These are phyloP conservation scores for Premnoplex brunnescens DNA, from an alignment of 2,797 vertebrate genomes.

Conservation along the genomic window DNA sequence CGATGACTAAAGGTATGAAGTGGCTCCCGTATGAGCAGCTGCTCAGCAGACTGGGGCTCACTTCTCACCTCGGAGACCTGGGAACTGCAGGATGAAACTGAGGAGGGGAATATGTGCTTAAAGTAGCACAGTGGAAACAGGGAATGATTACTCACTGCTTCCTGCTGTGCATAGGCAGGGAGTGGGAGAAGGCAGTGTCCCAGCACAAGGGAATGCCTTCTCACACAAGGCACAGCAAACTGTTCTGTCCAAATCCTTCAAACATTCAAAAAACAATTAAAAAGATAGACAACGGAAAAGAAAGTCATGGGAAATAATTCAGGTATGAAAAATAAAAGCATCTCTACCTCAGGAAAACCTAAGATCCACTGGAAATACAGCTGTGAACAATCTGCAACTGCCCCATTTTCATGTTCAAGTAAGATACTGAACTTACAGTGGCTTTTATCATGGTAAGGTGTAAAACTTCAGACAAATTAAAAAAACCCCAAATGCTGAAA, in stretches of 20 bases:
- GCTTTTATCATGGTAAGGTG: not conserved
- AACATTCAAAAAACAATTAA: not conserved
- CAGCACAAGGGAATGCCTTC: not conserved
- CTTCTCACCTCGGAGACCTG: accelerated
- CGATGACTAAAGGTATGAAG: not conserved
- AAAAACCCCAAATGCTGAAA: not conserved
- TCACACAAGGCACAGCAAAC: not conserved
- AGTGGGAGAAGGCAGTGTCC: not conserved
- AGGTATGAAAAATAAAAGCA: not conserved
- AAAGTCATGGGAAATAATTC: not conserved
- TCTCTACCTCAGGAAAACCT: not conserved
- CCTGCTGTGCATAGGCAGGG: not conserved
- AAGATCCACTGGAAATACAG: not conserved
- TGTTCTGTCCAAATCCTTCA: not conserved
- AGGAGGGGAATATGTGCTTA: not conserved
- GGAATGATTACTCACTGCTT: not conserved
- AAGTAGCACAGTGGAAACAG: accelerated
- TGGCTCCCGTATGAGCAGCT: accelerated
- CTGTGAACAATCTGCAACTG: not conserved
- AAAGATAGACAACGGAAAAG: accelerated
- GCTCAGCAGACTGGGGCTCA: not conserved
- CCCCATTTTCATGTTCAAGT: accelerated
- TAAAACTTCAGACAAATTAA: not conserved
- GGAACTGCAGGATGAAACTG: not conserved
- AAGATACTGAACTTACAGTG: not conserved